Base-by-base conservation (phyloP, 2,888 invertebrate species). In the Epinotia demarniana region DNA sequence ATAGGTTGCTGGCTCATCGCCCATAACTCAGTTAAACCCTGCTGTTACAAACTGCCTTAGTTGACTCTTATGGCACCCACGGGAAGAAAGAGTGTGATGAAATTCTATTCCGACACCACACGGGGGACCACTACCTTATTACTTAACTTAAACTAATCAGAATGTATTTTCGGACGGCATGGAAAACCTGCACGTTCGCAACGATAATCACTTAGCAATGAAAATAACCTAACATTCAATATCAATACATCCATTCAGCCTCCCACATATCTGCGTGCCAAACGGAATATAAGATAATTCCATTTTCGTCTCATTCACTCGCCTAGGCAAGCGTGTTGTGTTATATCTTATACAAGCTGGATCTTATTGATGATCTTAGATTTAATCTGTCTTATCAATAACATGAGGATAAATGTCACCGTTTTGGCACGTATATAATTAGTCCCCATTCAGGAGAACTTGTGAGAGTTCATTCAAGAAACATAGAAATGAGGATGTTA, bases 371-470 rank as follows among this genome's bases (percentile, higher is more conserved):
- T 23, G 13, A 49, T 64, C 19, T 49, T n/a, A n/a, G n/a, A 9
- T n/a, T 64, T 16, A 27, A 49, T 66, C 13, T 18, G 5, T 46
- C 16, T 64, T 64, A 27, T 63, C 46, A 64, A 53, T 66, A 27
- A 33, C 13, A 39, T n/a, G 64, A 27, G 9, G n/a, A n/a, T 53
- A 9, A 53, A 66, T 66, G n/a, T 23, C 13, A 46, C 18, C 18
- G n/a, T 23, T 23, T 49, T 19, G 43, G 23, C 12, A 67, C 13
- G 8, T 4, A 2, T 18, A 57, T 67, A 67, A 57, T 57, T 55
- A 33, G 55, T 18, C 18, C 18, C 12, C 33, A 67, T 67, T 55
- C 16, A 33, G 5, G 23, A 13, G 13, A 23, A 13, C 2, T 39
- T 16, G 58, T 23, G 27, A 23, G 58, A 11, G 57, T 57, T 23